Evolutionary conservation across 2,797 vertebrate genomes (phyloP).

Genomic region (Xiphorhynchus erythropygius): DNA sequence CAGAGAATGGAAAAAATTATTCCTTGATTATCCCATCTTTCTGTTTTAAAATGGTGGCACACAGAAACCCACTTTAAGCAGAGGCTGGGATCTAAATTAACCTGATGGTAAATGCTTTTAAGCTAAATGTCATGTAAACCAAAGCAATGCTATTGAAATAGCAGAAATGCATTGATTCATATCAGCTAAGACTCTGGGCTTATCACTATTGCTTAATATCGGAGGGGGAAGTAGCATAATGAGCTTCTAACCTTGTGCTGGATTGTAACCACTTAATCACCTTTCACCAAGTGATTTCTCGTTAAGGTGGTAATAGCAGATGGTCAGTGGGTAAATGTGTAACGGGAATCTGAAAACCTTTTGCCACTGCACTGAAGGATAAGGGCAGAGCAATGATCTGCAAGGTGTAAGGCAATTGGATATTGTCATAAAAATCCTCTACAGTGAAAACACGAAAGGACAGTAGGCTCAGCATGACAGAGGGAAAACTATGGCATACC

Average conservation of each 20-base stretch:
- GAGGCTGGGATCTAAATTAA: neutral
- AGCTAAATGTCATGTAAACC: neutral
- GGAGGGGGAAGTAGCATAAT: neutral
- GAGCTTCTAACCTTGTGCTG: slow-evolving; percentile 19
- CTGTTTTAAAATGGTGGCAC: neutral
- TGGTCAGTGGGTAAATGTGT: neutral
- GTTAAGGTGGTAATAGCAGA: neutral
- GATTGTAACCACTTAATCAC: slow-evolving; percentile 12
- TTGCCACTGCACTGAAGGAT: neutral
- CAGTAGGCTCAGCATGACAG: neutral
- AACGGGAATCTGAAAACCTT: slow-evolving; percentile 6
- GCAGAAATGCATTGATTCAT: neutral
- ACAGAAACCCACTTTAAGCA: neutral
- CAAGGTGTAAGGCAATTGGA: slow-evolving; percentile 14
- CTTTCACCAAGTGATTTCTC: slow-evolving; percentile 47
- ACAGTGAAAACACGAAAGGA: neutral
- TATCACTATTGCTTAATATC: neutral
- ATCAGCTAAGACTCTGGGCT: neutral
- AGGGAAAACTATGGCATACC: neutral
- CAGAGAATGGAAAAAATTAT: neutral
- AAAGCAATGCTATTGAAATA: neutral
- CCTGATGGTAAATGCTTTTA: neutral
- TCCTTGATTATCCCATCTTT: neutral
- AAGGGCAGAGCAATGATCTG: neutral
- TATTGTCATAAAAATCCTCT: neutral